Base-by-base conservation (phyloP, 2,113 vertebrate species). In the Podocnemis expansa region DNA sequence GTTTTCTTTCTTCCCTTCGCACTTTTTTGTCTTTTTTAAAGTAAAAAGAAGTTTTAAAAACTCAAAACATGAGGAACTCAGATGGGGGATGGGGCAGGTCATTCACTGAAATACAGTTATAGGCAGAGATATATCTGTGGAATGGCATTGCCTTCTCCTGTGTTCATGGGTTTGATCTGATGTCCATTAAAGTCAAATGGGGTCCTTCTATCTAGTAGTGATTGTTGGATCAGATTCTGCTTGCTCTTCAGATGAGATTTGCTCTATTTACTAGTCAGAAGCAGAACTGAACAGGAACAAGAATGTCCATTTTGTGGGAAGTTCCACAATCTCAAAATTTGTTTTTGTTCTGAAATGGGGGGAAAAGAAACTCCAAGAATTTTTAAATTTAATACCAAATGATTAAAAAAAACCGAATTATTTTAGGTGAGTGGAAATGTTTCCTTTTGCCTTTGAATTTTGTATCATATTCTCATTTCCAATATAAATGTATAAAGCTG, bases 21-120 rank as follows among this genome's bases (percentile, higher is more conserved):
- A 78, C 56, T 91, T 82, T 88, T 94, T 85, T 73, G 14, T 94
- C 76, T 94, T 9, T 51, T 96, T 96, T 95, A 85, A 12, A 78
- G 80, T 80, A 84, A 82, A 95, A 97, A 92, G 93, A 93, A 49
- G 84, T 76, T 90, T 94, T 83, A 87, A 84, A 93, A 93, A 80
- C 83, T 63, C 17, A 41, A 54, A 95, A 16, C 2, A 43, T 43
- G 56, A 84, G 47, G 70, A 3, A 2, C 89, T 94, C 92, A 63
- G 73, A 80, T 85, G 52, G 80, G 51, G 56, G 22, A 25, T 1
- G 2, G 80, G 79, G 0, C 0, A 25, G 31, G 5, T 52, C 22
- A 47, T 67, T 81, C 63, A 21, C 29, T 0, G 4, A 73, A 31
- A 47, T 54, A 19, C 14, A 13, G 89, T 41, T 63, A 31, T 43